Evolutionary conservation across 2,888 invertebrate species (phyloP), one percentile per base, ranked within the genome.

Genomic region (Thereva unica): DNA sequence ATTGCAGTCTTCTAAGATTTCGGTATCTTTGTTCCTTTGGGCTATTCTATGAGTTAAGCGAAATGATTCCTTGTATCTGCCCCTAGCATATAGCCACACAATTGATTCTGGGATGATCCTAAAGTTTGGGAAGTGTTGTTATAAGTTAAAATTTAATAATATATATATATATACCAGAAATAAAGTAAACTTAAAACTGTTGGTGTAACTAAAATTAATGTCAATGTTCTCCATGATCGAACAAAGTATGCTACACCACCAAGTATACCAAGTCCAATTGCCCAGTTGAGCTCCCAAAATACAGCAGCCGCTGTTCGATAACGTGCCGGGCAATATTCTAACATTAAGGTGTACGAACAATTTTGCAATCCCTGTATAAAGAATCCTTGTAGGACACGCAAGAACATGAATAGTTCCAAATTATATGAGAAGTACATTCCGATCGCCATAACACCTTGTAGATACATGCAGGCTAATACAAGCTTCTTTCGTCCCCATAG

Each of bases 311-410:
- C 74, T 6, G 84, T 82, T 7, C 84, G 80, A 57, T 77, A 77
- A 53, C 76, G 78, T 7, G 79, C 77, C 2, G 82, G 79, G 67
- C 83, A 83, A 6, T 83, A 74, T 72, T 85, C 85, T 75, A 84
- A 75, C 44, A 82, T 79, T 45, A 85, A 74, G 5, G 83, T 80
- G 70, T 82, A 84, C 1, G 82, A 82, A 5, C 82, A 80, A 45
- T 80, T 82, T 70, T 84, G 84, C 52, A 84, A 71, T n/a, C 84
- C 82, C 78, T 83, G 82, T 6, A 82, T 76, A 64, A 82, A 82
- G 50, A 83, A 76, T 45, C 82, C 83, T 71, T 82, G 83, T 5
- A 81, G 69, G 45, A 78, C 75, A 2, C 83, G 78, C 23, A 83
- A 74, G 2, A 75, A 73, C 47, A 79, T 73, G 69, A 82, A 83